Base-by-base conservation (phyloP, 2,888 invertebrate genomes). In the Nomada hirtipes region DNA sequence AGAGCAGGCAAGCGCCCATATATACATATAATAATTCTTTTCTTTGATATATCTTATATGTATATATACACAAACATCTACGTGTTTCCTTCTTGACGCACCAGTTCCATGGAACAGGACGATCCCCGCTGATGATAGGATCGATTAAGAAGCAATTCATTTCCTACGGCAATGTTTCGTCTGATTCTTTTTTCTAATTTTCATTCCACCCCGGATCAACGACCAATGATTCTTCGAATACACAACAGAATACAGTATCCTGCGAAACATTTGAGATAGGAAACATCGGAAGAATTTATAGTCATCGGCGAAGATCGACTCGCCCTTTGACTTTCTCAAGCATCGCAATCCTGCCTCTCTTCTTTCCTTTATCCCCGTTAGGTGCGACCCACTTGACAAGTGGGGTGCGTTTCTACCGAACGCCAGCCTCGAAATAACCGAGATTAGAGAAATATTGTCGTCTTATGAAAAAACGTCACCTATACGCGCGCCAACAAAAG, bases 371-470 rank as follows among this genome's bases (percentile, higher is more conserved):
- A 23, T n/a, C 10, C 18, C 36, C 67, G 29, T n/a, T 50, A 36
- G 59, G 47, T 71, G 68, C 71, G 50, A 59, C 61, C 60, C 57
- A 53, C 59, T 77, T 52, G 65, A 76, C 68, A 72, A 71, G 72
- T 61, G 57, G 26, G 80, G 75, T 73, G 81, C 86, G 78, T 79
- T 82, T 82, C 77, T 79, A 79, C 75, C 76, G 80, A 87, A 87
- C 87, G 85, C 87, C 85, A 86, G 85, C 87, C 84, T 86, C 80
- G 79, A 88, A 89, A 85, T 76, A 89, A 86, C 82, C 82, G 86
- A 87, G 86, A 85, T 86, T 87, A 91, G 91, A 92, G 92, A 93
- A 88, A 93, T 93, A 93, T 93, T 93, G 93, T 93, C 93, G 90
- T 90, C 90, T 92, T 91, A 90, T 92, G 91, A 92, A 93, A 92